Evolutionary conservation across 2,888 invertebrate genomes (phyloP).

Genomic region (Dromius quadrimaculatus): DNA sequence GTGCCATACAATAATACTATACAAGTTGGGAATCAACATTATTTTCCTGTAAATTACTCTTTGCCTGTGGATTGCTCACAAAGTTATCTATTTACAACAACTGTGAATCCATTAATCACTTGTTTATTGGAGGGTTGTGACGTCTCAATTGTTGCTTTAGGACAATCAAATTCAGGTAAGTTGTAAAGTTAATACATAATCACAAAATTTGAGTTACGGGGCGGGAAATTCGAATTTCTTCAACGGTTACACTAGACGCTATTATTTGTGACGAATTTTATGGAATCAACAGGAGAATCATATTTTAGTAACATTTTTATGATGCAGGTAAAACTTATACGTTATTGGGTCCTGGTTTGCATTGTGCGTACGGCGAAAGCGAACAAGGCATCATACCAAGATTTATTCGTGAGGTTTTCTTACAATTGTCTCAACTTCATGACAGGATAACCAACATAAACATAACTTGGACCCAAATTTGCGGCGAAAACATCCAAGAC

Average conservation of each 20-base stretch:
- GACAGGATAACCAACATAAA: conserved; percentile 76
- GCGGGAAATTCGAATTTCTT: too few relatives aligned
- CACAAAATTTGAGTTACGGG: conserved; percentile 58
- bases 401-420: conserved; percentile 79
- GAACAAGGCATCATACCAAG: conserved; percentile 80
- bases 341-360: conserved; percentile 77
- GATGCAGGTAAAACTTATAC: conserved; percentile 82
- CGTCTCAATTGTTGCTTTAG: conserved; percentile 79
- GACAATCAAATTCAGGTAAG: conserved; percentile 75
- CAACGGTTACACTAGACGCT: too few relatives aligned
- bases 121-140: conserved; percentile 80
- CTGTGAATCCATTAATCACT: conserved; percentile 76
- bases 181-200: too few relatives aligned
- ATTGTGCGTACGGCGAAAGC: conserved; percentile 73
- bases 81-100: conserved; percentile 73
- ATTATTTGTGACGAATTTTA: conserved; percentile 64
- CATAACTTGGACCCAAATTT: conserved; percentile 81
- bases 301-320: too few relatives aligned
- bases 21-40: conserved; percentile 72
- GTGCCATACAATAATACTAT: conserved; percentile 73
- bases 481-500: conserved; percentile 73
- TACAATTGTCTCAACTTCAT: conserved; percentile 73
- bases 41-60: conserved; percentile 70
- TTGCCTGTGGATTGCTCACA: conserved; percentile 74
- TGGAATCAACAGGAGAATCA: too few relatives aligned